Conservation (phyloP, 2,113 vertebrate species). For the Protobothrops mucrosquamatus region DNA sequence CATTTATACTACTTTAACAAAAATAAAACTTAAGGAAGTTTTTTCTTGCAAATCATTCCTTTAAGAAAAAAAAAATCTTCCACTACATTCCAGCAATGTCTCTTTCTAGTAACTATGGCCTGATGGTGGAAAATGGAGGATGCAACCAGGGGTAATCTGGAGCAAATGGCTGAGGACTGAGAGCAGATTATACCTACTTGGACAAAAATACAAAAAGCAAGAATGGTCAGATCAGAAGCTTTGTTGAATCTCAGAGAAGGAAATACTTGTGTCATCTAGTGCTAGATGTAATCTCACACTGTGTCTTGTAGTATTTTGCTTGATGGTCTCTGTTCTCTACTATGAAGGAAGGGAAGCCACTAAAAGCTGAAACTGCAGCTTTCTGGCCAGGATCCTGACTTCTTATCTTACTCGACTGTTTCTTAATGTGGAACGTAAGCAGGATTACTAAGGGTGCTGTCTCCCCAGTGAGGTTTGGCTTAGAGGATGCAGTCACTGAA, state of each 20-base stretch:
- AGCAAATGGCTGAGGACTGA: not conserved
- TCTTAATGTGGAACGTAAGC: not conserved
- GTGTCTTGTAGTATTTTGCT: not conserved
- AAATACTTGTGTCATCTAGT: not conserved
- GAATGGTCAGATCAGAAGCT: not conserved
- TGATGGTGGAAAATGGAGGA: not conserved
- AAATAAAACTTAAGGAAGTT: not conserved
- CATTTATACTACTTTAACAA: conserved; percentile 25
- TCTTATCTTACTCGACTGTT: not conserved
- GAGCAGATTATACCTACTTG: not conserved
- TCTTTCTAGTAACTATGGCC: not conserved
- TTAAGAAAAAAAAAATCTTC: conserved; percentile 7
- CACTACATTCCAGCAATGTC: not conserved
- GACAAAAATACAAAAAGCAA: not conserved
- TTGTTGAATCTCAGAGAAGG: not conserved
- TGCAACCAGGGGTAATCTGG: not conserved
- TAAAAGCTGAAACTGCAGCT: not conserved
- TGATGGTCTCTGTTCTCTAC: not conserved
- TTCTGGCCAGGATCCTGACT: not conserved
- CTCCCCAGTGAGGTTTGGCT: not conserved
- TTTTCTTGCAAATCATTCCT: not conserved
- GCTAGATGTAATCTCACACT: not conserved
- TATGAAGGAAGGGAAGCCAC: not conserved
- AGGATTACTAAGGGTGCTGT: not conserved
- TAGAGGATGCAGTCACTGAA: not conserved